Evolutionary conservation across 2,113 vertebrate genomes (phyloP).

Genomic region (Mellivora capensis): DNA sequence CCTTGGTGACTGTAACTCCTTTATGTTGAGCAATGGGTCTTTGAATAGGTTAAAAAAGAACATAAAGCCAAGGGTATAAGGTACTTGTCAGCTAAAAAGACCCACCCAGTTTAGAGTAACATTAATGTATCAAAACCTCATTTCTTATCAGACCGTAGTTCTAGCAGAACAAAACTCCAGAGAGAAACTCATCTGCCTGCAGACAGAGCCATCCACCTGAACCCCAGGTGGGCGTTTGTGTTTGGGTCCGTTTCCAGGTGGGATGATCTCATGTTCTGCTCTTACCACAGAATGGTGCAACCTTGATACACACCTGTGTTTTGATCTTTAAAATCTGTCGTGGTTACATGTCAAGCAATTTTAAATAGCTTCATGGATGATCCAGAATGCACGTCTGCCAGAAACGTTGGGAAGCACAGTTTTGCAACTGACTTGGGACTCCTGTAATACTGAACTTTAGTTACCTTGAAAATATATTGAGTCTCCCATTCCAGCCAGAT

Average conservation of each 20-base stretch:
- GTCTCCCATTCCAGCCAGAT: neutral
- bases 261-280: slow-evolving; percentile 69
- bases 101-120: slow-evolving; percentile 6
- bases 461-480: neutral
- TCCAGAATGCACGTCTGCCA: slow-evolving; percentile 61
- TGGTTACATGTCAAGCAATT: slow-evolving; percentile 64
- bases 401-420: slow-evolving; percentile 6
- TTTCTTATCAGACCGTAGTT: slow-evolving; percentile 57
- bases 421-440: slow-evolving; percentile 7
- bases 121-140: slow-evolving; percentile 30
- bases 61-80: neutral
- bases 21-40: slow-evolving; percentile 19
- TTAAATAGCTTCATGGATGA: slow-evolving; percentile 58
- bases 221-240: slow-evolving; percentile 62
- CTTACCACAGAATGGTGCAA: slow-evolving; percentile 69
- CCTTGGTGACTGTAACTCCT: neutral
- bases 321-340: slow-evolving; percentile 63
- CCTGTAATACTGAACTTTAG: neutral
- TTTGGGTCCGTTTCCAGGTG: slow-evolving; percentile 64
- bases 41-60: slow-evolving; percentile 60
- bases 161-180: slow-evolving; percentile 6
- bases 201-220: slow-evolving; percentile 36
- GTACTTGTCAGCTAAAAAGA: slow-evolving; percentile 38
- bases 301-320: slow-evolving; percentile 60
- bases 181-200: slow-evolving; percentile 55